These are phyloP conservation scores for Lordiphosa collinella DNA, from an alignment of 1,140 invertebrate genomes.

Conservation along the genomic window DNA sequence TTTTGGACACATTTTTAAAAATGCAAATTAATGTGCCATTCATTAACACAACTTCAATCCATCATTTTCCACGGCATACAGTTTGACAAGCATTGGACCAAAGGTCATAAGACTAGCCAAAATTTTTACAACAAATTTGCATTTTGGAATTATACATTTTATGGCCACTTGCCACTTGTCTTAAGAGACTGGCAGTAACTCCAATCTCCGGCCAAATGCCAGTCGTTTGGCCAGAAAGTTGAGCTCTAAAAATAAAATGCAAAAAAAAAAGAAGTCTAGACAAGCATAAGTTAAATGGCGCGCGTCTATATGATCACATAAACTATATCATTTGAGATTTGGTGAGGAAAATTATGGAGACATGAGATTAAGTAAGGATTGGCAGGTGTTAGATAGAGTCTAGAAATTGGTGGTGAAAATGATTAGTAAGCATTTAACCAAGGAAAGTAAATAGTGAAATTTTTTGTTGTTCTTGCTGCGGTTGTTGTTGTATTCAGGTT, in stretches of 20 bases:
- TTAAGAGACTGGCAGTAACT: constrained; percentile 31
- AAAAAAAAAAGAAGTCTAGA: constrained; percentile 8
- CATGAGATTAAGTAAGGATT: constrained; percentile 25
- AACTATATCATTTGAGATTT: constrained; percentile 29
- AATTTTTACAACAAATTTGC: constrained; percentile 37
- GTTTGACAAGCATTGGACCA: constrained; percentile 44
- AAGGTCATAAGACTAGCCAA: constrained; percentile 27
- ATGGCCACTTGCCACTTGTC: constrained; percentile 42
- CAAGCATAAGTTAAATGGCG: constrained; percentile 37
- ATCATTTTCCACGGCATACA: constrained; percentile 31
- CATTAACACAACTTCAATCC: constrained; percentile 45
- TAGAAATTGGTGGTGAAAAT: too few species aligned
- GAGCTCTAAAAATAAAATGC: constrained; percentile 25
- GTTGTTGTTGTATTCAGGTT: too few species aligned
- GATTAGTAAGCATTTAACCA: too few species aligned
- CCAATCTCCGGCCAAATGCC: constrained; percentile 28
- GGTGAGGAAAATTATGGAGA: constrained; percentile 18
- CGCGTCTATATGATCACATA: constrained; percentile 35
- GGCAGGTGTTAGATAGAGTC: background rate
- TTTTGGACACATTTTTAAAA: constrained; percentile 41
- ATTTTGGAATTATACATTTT: constrained; percentile 28
- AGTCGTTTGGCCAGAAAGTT: constrained; percentile 14
- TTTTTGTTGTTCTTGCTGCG: too few species aligned
- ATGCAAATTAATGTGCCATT: constrained; percentile 68
- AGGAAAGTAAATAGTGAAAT: too few species aligned